A percentile compares a stretch with the other conserved stretches of the same genome.
phyloP scores from a whole-genome alignment of 2,797 vertebrate species.

The Yasuhikotakia modesta region DNA sequence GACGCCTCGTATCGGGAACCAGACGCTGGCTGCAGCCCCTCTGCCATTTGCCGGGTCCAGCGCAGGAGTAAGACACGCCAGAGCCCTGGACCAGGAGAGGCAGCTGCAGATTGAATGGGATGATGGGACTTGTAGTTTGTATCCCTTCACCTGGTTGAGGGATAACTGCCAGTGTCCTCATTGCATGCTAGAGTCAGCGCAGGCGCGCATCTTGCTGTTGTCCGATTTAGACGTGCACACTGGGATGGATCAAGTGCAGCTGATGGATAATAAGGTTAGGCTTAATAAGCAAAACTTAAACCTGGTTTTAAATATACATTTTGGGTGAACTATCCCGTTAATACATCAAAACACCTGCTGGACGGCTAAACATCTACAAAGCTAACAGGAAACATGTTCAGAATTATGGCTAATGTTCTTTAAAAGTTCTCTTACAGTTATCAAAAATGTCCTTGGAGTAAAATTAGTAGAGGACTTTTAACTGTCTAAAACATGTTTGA shows the following conservation, averaged over 20 bases:
- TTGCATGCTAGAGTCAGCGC: conserved; percentile 86
- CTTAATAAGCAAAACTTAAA: conserved; percentile 10
- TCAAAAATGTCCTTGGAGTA: no score
- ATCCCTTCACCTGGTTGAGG: conserved; percentile 90
- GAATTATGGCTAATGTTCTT: no score
- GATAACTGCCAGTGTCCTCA: conserved; percentile 92
- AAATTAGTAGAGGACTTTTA: no score
- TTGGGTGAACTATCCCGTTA: neutral
- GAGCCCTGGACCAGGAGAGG: conserved; percentile 71
- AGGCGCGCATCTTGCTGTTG: conserved; percentile 80
- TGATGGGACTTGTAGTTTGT: conserved; percentile 81
- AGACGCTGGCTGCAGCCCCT: conserved; percentile 66
- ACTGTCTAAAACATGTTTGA: no score
- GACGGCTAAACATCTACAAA: neutral
- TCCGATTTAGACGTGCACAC: conserved; percentile 84
- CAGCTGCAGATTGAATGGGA: conserved; percentile 84
- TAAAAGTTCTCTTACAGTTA: no score
- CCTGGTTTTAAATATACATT: neutral
- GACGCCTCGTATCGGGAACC: conserved; percentile 51
- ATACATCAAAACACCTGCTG: neutral
- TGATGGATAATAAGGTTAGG: conserved; percentile 83
- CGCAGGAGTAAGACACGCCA: conserved; percentile 73
- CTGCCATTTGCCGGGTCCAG: conserved; percentile 55
- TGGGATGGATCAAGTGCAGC: conserved; percentile 71
- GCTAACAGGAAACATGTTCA: no score